A percentile compares a stretch with the other conserved stretches of the same genome.
These are phyloP conservation scores for Drosophila trapezifrons DNA, from an alignment of 1,140 invertebrate genomes.

Conservation along the genomic window DNA sequence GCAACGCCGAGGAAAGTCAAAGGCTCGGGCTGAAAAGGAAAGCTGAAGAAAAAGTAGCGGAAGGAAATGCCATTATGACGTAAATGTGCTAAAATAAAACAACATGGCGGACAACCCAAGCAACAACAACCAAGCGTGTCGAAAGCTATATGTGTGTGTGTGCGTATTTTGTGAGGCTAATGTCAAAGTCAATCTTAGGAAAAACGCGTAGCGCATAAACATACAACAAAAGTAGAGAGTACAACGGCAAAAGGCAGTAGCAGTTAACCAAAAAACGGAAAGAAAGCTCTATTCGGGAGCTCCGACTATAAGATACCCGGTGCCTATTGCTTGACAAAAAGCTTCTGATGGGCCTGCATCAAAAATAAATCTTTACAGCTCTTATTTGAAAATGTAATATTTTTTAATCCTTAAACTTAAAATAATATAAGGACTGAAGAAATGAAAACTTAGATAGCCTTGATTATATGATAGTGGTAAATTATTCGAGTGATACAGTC, in stretches of 20 bases:
- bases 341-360: no score
- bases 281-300: background rate
- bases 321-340: background rate
- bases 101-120: slow-evolving; percentile 77
- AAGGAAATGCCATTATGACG: slow-evolving; percentile 83
- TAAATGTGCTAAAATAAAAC: slow-evolving; percentile 83
- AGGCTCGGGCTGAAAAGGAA: slow-evolving; percentile 50
- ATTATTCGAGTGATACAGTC: no score
- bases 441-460: no score
- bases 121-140: slow-evolving; percentile 72
- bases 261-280: slow-evolving; percentile 39
- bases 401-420: no score
- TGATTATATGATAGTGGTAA: no score
- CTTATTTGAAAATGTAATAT: no score
- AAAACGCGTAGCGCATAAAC: slow-evolving; percentile 82
- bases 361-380: no score
- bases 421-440: no score
- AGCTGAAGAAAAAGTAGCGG: slow-evolving; percentile 62
- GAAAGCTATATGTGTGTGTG: slow-evolving; percentile 53
- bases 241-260: slow-evolving; percentile 55
- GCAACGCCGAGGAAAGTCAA: slow-evolving; percentile 66
- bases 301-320: slow-evolving; percentile 14
- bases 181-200: slow-evolving; percentile 83
- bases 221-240: slow-evolving; percentile 69
- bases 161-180: slow-evolving; percentile 72